Base-by-base conservation (phyloP, 2,888 invertebrate genomes). In the Miltochrista miniata region DNA sequence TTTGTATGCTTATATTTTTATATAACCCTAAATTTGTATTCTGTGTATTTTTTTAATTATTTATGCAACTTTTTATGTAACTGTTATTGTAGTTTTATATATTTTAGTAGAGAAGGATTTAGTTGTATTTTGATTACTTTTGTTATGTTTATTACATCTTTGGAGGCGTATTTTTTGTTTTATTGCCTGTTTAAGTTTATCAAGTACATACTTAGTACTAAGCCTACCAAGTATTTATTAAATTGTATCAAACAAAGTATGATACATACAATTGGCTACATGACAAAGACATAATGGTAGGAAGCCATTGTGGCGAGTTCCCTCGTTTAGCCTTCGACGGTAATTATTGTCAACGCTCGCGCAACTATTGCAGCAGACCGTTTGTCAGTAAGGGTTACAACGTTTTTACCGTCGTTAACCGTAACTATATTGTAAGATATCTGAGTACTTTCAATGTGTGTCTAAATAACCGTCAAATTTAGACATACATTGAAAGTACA, bases 271-370 rank as follows among this genome's bases (percentile, higher is more conserved):
- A 51, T 54, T 51, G 51, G 64, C 51, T 70, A 68, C 73, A 48
- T 54, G 54, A 68, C 54, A 72, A 68, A 74, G 68, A 68, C 63
- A 64, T 77, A 74, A 75, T 76, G 68, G 69, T 74, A 75, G 76
- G 74, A 79, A 76, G 70, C 78, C 74, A 79, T 80, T 83, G 81
- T 78, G 57, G 56, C 60, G 34, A 61, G 78, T 79, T 85, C 79
- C 78, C 81, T 79, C 77, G 74, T 66, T 68, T 72, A 81, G 73
- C 83, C 84, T 84, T 85, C 81, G 65, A 52, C 62, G 54, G 59
- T 79, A 83, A 81, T 84, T 83, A 81, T 67, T 63, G 60, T 71
- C 49, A 56, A 62, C 55, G 62, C 64, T 71, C 69, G 68, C 59
- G 51, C 64, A 61, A 38, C 64, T 58, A 57, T 65, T 62, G 66